Evolutionary conservation across 1,140 invertebrate genomes (phyloP).

Genomic region (Monomorium pharaonis): DNA sequence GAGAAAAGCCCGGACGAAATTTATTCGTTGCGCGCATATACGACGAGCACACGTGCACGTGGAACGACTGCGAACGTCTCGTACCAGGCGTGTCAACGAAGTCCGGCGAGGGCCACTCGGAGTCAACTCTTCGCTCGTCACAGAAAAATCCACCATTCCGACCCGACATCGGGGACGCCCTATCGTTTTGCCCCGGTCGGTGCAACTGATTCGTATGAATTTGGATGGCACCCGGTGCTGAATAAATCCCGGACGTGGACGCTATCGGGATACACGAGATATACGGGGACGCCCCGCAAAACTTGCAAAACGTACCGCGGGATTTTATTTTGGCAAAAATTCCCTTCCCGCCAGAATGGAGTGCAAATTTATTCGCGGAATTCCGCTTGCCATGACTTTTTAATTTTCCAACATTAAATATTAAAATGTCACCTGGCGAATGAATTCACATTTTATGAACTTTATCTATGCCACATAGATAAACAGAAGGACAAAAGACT

Average conservation of each 20-base stretch:
- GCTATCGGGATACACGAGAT: slow-evolving; percentile 28
- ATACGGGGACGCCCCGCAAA: slow-evolving; percentile 36
- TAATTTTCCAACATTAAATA: slow-evolving; percentile 18
- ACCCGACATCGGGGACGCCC: neutral
- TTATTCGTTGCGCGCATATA: slow-evolving; percentile 60
- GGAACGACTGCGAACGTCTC: slow-evolving; percentile 16
- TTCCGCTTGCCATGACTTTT: slow-evolving; percentile 3
- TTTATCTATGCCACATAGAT: too few species aligned
- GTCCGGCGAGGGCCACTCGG: slow-evolving; percentile 1
- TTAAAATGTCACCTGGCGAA: neutral
- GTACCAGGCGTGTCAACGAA: slow-evolving; percentile 56
- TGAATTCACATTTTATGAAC: neutral
- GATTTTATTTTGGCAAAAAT: slow-evolving; percentile 47
- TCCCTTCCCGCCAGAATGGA: neutral
- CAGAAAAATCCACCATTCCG: slow-evolving; percentile 36
- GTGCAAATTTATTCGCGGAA: slow-evolving; percentile 25
- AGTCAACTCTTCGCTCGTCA: slow-evolving; percentile 48
- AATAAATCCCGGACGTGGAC: slow-evolving; percentile 61
- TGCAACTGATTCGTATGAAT: slow-evolving; percentile 66
- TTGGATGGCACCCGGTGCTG: slow-evolving; percentile 33
- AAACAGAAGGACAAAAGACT: neutral
- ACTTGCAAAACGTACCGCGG: slow-evolving; percentile 25
- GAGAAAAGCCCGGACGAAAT: slow-evolving; percentile 45
- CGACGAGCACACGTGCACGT: neutral
- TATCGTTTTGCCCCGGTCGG: slow-evolving; percentile 17